Conservation (phyloP, 37 sponge, comb jelly and placozoan genomes). For the Theonella swinhoei region DNA sequence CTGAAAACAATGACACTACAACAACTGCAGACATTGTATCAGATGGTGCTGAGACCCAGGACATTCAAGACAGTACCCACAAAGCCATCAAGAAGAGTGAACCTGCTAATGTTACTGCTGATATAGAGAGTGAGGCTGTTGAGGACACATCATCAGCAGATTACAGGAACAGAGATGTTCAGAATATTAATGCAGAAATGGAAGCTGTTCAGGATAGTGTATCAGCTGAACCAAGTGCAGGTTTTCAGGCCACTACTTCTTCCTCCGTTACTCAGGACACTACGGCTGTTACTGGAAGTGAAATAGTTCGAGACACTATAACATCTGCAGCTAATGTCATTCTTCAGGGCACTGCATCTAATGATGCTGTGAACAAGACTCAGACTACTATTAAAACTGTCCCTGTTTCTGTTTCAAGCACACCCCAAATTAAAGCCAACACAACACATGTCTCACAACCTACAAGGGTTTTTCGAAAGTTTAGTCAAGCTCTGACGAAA, state of each 20-base stretch:
- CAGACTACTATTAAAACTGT: no score
- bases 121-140: not conserved
- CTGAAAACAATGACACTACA: not conserved
- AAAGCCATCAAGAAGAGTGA: not conserved
- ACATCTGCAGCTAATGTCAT: not conserved
- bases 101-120: not conserved
- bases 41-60: not conserved
- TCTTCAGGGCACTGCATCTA: not conserved
- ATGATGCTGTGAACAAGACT: no score
- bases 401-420: no score
- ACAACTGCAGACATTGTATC: not conserved
- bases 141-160: not conserved
- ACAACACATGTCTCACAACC: not conserved
- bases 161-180: not conserved
- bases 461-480: not conserved
- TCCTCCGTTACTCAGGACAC: not conserved
- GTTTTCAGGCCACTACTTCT: no score
- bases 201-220: not conserved
- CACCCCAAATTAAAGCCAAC: not conserved
- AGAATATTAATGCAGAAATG: not conserved
- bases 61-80: not conserved
- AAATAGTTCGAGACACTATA: not conserved
- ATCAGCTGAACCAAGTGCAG: not conserved
- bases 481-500: not conserved
- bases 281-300: not conserved